Evolutionary conservation across 2,797 vertebrate species (phyloP).

Genomic region (Simalia tracyae): DNA sequence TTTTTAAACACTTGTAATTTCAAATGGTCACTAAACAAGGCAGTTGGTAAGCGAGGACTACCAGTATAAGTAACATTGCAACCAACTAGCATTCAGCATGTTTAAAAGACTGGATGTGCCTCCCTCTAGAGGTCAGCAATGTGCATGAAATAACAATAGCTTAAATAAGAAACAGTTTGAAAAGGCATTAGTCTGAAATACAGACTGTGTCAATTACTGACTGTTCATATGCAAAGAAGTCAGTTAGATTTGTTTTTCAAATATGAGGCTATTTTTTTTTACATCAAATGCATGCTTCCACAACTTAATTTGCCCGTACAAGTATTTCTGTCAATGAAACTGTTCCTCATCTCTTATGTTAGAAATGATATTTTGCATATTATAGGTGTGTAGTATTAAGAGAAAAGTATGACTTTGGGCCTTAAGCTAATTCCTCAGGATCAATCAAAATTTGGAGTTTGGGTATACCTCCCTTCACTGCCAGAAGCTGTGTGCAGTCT

Average conservation of each 20-base stretch:
- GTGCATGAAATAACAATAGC: not conserved
- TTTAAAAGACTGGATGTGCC: not conserved
- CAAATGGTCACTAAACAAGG: not conserved
- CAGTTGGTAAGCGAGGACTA: not conserved
- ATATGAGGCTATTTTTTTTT: not conserved
- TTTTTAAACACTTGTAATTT: not conserved
- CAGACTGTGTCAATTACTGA: too few species aligned
- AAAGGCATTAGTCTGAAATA: not conserved
- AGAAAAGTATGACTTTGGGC: not conserved
- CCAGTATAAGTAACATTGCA: not conserved
- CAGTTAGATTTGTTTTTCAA: not conserved
- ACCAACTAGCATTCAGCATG: not conserved
- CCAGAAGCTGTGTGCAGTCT: not conserved
- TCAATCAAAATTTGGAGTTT: not conserved
- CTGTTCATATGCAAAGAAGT: not conserved
- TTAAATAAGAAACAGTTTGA: not conserved
- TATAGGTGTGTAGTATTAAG: not conserved
- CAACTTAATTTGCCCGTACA: not conserved
- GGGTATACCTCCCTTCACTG: not conserved
- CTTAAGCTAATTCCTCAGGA: not conserved
- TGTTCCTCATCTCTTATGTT: not conserved
- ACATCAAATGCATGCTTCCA: not conserved
- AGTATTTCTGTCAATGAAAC: not conserved
- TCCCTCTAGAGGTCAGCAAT: not conserved
- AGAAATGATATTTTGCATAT: not conserved